A percentile compares a stretch with the other conserved stretches of the same genome.
Evolutionary conservation across 2,888 invertebrate genomes (phyloP).

Genomic region (Bugula neritina): DNA sequence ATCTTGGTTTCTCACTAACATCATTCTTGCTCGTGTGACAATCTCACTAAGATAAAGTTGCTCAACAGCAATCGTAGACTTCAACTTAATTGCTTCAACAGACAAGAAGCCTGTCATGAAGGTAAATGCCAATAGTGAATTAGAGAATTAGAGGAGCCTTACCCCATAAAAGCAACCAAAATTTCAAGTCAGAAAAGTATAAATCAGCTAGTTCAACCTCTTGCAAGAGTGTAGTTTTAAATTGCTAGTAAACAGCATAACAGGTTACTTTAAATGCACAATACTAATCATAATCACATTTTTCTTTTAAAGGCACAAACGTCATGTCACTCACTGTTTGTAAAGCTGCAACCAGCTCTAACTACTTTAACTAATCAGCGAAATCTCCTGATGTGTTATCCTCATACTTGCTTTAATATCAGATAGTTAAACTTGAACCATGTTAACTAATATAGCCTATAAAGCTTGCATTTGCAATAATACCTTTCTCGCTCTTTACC

Average conservation of each 20-base stretch:
- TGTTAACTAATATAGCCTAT: too few species aligned
- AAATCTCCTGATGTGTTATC: not conserved
- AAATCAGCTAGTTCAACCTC: not conserved
- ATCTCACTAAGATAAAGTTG: not conserved
- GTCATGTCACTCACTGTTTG: not conserved
- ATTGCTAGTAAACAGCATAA: not conserved
- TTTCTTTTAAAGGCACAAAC: not conserved
- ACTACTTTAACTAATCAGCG: not conserved
- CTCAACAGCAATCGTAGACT: not conserved
- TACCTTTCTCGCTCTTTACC: too few species aligned
- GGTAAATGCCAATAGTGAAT: not conserved
- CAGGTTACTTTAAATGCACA: not conserved
- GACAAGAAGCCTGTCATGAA: not conserved
- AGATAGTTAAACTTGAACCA: too few species aligned
- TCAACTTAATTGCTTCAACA: not conserved
- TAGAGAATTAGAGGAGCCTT: not conserved
- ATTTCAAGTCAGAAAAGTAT: not conserved
- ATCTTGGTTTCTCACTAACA: not conserved
- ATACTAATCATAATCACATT: not conserved
- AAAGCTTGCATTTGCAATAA: too few species aligned
- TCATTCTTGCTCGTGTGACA: not conserved
- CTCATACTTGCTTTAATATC: not conserved
- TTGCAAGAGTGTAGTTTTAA: not conserved
- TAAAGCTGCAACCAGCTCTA: not conserved
- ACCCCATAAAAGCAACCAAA: not conserved